Evolutionary conservation across 1,140 invertebrate genomes (phyloP), one percentile per base, ranked within the genome.

Genomic region (Ceratina japonica): DNA sequence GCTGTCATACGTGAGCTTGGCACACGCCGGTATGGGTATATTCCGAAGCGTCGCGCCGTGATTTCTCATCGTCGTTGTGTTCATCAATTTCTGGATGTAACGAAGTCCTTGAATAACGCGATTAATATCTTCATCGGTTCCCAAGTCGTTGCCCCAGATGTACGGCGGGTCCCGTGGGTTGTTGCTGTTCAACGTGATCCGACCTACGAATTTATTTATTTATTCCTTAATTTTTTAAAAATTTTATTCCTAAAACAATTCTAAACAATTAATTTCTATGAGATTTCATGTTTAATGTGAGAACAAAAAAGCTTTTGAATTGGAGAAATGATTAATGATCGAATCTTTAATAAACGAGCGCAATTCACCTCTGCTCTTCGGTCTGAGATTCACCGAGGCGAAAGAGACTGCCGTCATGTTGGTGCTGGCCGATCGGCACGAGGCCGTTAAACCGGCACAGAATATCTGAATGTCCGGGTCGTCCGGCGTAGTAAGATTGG

Each of bases 341-440:
- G 27, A 31, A 31, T 31, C 15, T 31, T 31, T 31, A 31, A 31
- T 31, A 31, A 31, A 31, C 4, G 4, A 31, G 4, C 4, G 27
- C 27, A 31, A 31, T 68, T 94, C 94, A n/a, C 97, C 97, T 77
- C 95, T 93, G 73, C 96, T 97, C 77, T 95, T 95, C 0, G 97
- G 95, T 85, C 96, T 95, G 3, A 96, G 82, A 54, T 95, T 93
- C 27, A 95, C 93, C 3, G 95, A 94, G 1, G 94, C 94, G 31
- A 96, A 93, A 2, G 93, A 93, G 72, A 93, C 52, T 22, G 59
- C 84, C 70, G 70, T 73, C 7, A 75, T 13, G 2, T 69, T 1
- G 8, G 58, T 10, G n/a, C 37, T 66, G 1, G 8, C 1, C 16
- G 2, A 0, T 0, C 56, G 58, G 83, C 0, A 81, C 76, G 79